phyloP scores from a whole-genome alignment of 1,140 invertebrate species.

The Radopholus similis region DNA sequence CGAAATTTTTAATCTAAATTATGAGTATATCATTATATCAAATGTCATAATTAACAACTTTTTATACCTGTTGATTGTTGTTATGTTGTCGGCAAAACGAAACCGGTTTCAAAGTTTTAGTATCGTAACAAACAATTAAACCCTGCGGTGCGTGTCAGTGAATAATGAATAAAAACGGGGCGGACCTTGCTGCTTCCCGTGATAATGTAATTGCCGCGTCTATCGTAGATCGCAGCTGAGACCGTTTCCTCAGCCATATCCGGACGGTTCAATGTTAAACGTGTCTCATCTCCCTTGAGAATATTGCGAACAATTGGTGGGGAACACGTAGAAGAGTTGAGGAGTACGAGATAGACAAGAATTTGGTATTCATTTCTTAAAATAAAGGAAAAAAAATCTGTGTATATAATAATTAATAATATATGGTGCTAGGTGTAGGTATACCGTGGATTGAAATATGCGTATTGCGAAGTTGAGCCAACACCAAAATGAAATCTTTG shows the following conservation, averaged over 20 bases:
- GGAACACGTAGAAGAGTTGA: constrained; percentile 18
- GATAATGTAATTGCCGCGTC: constrained; percentile 31
- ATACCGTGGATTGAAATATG: constrained; percentile 37
- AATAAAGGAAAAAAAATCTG: constrained; percentile 10
- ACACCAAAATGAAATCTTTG: constrained; percentile 19
- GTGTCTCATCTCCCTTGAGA: not conserved
- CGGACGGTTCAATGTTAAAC: constrained; percentile 2
- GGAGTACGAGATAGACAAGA: constrained; percentile 28
- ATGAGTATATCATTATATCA: too few species aligned
- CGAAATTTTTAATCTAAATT: constrained; percentile 39
- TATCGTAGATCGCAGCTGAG: constrained; percentile 37
- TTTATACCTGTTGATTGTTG: constrained; percentile 15
- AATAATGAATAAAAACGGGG: not conserved
- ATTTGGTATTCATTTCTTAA: constrained; percentile 42
- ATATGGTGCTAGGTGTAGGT: too few species aligned
- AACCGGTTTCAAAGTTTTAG: constrained; percentile 34
- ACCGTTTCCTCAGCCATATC: constrained; percentile 29
- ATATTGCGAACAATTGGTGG: constrained; percentile 22
- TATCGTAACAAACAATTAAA: constrained; percentile 32
- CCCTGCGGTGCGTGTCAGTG: constrained; percentile 15
- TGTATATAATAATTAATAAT: not conserved
- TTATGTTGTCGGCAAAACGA: constrained; percentile 23
- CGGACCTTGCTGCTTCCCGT: constrained; percentile 31
- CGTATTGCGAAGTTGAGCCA: constrained; percentile 28
- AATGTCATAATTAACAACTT: too few species aligned